phyloP scores from a whole-genome alignment of 2,113 vertebrate genomes.

The Mastomys coucha region DNA sequence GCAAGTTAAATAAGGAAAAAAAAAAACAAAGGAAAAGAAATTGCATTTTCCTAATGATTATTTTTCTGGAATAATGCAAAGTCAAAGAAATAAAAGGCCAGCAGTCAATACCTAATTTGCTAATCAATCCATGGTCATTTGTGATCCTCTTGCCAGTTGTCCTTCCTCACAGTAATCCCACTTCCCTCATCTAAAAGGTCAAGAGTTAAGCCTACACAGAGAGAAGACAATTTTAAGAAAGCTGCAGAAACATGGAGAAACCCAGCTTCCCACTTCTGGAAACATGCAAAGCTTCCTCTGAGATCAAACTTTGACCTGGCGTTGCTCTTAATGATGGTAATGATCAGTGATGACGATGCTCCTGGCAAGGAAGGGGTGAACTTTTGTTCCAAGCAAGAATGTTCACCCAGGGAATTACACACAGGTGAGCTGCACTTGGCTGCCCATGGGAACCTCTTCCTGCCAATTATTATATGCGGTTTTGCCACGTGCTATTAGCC shows the following conservation, averaged over 20 bases:
- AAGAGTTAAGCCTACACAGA: constrained; percentile 22
- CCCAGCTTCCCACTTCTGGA: not conserved
- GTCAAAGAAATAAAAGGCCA: constrained; percentile 55
- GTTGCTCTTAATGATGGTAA: not conserved
- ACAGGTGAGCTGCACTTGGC: constrained; percentile 41
- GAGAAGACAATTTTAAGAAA: not conserved
- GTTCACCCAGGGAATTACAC: constrained; percentile 44
- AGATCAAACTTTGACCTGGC: not conserved
- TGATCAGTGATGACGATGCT: not conserved
- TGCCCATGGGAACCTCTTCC: constrained; percentile 62
- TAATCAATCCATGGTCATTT: constrained; percentile 42
- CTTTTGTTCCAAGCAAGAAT: constrained; percentile 59
- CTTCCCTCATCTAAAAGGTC: not conserved
- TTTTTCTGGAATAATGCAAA: constrained; percentile 34
- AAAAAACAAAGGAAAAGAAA: constrained; percentile 21
- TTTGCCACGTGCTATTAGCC: constrained; percentile 75
- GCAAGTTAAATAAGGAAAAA: not conserved
- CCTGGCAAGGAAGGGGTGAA: not conserved
- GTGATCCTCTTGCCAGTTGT: not conserved
- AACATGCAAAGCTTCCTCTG: constrained; percentile 38
- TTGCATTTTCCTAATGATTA: constrained; percentile 44
- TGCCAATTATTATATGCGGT: constrained; percentile 66
- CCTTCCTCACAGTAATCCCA: not conserved
- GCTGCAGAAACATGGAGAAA: not conserved
- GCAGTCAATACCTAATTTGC: not conserved